Percentiles rank a stretch among this genome's conserved stretches.
Evolutionary conservation across 2,888 invertebrate species (phyloP).

Genomic region (Biston betularia): DNA sequence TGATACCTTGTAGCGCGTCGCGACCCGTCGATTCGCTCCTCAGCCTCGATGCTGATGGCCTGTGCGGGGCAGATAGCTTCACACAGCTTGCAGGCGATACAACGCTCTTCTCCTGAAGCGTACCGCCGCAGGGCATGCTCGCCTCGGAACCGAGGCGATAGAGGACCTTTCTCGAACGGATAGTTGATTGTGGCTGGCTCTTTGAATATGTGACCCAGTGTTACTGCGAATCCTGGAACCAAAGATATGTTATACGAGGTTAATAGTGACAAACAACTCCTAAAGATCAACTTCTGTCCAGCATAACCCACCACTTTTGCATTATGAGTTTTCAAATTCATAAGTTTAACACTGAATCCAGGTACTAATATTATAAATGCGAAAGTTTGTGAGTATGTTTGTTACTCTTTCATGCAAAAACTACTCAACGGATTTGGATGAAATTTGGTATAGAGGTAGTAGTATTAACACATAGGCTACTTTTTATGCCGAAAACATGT

Average conservation of each 20-base stretch:
- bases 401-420: too few species aligned
- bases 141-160: conserved; percentile 98
- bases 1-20: conserved; percentile 88
- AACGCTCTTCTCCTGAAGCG: conserved; percentile 99
- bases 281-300: too few species aligned
- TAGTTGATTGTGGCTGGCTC: conserved; percentile 99
- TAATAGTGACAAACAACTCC: too few species aligned
- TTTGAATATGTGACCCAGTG: conserved; percentile 88
- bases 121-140: conserved; percentile 99
- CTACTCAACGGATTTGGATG: too few species aligned
- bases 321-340: too few species aligned
- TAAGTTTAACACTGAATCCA: too few species aligned
- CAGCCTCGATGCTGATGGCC: conserved; percentile 99
- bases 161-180: conserved; percentile 99
- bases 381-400: too few species aligned
- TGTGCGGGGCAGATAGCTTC: conserved; percentile 99
- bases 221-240: conserved; percentile 90
- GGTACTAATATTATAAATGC: too few species aligned
- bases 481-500: too few species aligned
- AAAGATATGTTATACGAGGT: neutral
- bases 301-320: too few species aligned
- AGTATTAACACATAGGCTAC: too few species aligned
- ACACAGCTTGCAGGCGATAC: conserved; percentile 99
- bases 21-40: conserved; percentile 97
- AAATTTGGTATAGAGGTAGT: too few species aligned